Evolutionary conservation across 2,888 invertebrate species (phyloP), one percentile per base, ranked within the genome.

Genomic region (Drosophila diplacantha): DNA sequence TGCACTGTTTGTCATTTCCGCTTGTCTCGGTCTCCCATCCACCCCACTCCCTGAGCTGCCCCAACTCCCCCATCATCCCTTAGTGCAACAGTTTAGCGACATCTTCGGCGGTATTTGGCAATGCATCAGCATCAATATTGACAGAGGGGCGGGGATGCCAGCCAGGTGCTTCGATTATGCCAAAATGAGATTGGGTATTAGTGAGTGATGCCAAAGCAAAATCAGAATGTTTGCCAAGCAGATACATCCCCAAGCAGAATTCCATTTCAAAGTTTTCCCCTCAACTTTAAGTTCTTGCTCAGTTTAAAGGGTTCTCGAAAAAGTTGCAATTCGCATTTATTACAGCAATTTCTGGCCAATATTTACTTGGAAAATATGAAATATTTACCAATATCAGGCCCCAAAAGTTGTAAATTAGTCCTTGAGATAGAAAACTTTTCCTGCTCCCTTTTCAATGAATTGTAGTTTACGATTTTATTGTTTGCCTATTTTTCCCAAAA

Each of bases 101-200:
- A 61, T 52, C 41, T 61, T 41, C 26, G 20, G 47, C 29, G 62
- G 49, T 44, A 46, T 66, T 64, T 75, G 71, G 82, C 82, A 76
- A 75, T 73, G 76, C 76, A 79, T 81, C 79, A 78, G 76, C 75
- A 69, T 82, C 76, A 79, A 79, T 72, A 79, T 83, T 79, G 82
- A 66, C 76, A 69, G 29, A 31, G 60, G 51, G 44, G 50, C 39
- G 62, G 20, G 60, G 14, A 16, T 22, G 24, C 35, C 51, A 31
- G 60, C 41, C 63, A 63, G 41, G 29, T 50, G 51, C 51, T 59
- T 59, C 58, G 58, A 59, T 59, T 59, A 60, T 60, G 52, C 52
- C 53, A 51, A 61, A 63, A 61, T 43, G 51, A 63, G 63, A 61
- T 61, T 61, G 52, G 44, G 37, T 59, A 44, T 59, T 44, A 38